Evolutionary conservation across 2,888 invertebrate species (phyloP).

Genomic region (Platycnemis pennipes): DNA sequence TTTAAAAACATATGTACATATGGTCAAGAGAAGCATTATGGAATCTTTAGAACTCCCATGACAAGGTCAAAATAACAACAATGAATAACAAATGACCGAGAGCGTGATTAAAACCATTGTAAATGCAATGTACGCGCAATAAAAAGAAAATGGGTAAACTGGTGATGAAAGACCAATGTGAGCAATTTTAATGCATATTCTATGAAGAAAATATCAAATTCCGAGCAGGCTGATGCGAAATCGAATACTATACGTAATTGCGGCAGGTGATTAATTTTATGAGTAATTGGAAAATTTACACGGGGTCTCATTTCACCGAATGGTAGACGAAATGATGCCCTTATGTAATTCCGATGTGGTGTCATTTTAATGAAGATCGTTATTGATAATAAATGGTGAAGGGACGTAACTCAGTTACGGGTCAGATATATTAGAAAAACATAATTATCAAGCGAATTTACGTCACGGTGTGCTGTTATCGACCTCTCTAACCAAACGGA

Average conservation of each 20-base stretch:
- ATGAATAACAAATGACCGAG: no score
- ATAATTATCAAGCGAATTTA: not conserved
- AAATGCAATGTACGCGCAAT: not conserved
- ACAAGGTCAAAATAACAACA: no score
- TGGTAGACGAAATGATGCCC: not conserved
- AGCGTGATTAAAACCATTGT: no score
- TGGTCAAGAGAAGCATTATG: no score
- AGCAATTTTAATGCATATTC: not conserved
- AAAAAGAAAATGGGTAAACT: not conserved
- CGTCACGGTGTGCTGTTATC: not conserved
- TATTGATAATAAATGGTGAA: slow-evolving; percentile 24
- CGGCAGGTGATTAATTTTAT: slow-evolving; percentile 13
- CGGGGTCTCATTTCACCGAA: slow-evolving; percentile 34
- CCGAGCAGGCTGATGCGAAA: not conserved
- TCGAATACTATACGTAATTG: slow-evolving; percentile 7
- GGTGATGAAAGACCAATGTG: not conserved
- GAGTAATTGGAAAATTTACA: slow-evolving; percentile 45
- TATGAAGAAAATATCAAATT: not conserved
- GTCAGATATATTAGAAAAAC: not conserved
- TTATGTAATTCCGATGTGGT: slow-evolving; percentile 37
- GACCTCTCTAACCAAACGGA: not conserved
- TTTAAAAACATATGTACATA: no score
- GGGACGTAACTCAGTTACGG: slow-evolving; percentile 30
- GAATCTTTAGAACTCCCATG: no score
- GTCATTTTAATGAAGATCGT: slow-evolving; percentile 56